A percentile compares a stretch with the other conserved stretches of the same genome.
phyloP scores from a whole-genome alignment of 2,888 invertebrate species.

The Pomacea canaliculata region DNA sequence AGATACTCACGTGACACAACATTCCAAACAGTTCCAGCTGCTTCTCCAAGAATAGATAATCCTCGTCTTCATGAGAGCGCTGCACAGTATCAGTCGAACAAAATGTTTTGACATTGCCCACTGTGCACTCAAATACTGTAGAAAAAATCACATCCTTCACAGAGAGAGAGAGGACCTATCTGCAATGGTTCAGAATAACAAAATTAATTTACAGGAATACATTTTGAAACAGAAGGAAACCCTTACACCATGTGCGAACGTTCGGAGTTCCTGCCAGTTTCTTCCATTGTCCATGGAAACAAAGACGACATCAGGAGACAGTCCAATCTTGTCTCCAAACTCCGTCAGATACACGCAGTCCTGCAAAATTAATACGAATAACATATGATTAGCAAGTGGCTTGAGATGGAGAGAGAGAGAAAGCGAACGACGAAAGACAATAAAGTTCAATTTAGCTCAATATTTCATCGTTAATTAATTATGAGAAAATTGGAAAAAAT shows the following conservation, averaged over 20 bases:
- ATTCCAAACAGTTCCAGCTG: conserved; percentile 67
- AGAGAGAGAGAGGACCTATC: too few species aligned
- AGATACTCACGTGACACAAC: conserved; percentile 63
- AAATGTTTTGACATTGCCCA: not conserved
- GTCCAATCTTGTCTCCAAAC: conserved; percentile 64
- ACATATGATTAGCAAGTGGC: too few species aligned
- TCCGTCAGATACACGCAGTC: conserved; percentile 68
- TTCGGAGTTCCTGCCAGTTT: conserved; percentile 58
- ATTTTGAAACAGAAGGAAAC: too few species aligned
- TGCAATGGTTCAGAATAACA: not conserved
- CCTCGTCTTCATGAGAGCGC: conserved; percentile 37
- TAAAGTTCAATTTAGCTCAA: too few species aligned
- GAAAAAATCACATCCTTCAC: too few species aligned
- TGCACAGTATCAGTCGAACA: not conserved
- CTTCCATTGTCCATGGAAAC: conserved; percentile 62
- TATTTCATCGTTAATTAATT: too few species aligned
- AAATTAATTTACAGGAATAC: too few species aligned
- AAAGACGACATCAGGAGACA: conserved; percentile 60
- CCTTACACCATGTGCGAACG: conserved; percentile 56
- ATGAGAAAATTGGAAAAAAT: too few species aligned
- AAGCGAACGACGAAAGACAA: too few species aligned
- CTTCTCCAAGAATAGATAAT: conserved; percentile 65
- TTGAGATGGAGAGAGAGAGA: too few species aligned
- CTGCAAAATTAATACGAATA: conserved; percentile 37
- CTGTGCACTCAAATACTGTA: too few species aligned